A percentile compares a stretch with the other conserved stretches of the same genome.
Evolutionary conservation across 2,888 invertebrate species (phyloP).

Genomic region (Ectemnius lituratus): DNA sequence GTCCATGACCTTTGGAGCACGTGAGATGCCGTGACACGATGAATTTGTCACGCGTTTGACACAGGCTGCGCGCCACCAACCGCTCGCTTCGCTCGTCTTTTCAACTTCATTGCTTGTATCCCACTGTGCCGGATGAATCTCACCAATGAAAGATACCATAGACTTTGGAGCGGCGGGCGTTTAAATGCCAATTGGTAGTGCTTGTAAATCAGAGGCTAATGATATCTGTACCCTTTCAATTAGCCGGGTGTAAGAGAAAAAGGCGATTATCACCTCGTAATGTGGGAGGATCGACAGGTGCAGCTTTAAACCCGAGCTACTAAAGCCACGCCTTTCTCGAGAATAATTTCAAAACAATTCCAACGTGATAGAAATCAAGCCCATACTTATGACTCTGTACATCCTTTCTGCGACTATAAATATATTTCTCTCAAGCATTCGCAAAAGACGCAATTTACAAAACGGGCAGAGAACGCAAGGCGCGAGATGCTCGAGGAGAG

Average conservation of each 20-base stretch:
- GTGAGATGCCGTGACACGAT: slow-evolving; percentile 72
- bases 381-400: slow-evolving; percentile 37
- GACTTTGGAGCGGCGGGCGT: too few species aligned
- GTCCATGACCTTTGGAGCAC: slow-evolving; percentile 63
- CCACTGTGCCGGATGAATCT: not conserved
- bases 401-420: too few species aligned
- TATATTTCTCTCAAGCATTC: too few species aligned
- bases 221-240: slow-evolving; percentile 3
- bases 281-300: slow-evolving; percentile 14
- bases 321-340: slow-evolving; percentile 30
- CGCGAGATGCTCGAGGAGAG: not conserved
- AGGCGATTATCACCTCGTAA: not conserved
- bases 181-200: too few species aligned
- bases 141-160: too few species aligned
- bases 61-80: slow-evolving; percentile 50
- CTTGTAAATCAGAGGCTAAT: not conserved
- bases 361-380: slow-evolving; percentile 35
- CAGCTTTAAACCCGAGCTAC: slow-evolving; percentile 29
- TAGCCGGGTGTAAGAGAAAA: not conserved
- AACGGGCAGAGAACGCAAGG: slow-evolving; percentile 35
- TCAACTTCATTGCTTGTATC: not conserved
- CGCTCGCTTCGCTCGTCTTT: slow-evolving; percentile 25
- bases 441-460: slow-evolving; percentile 17
- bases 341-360: slow-evolving; percentile 23
- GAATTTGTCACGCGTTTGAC: slow-evolving; percentile 73